Percentiles rank a stretch among this genome's conserved stretches.
phyloP scores from a whole-genome alignment of 2,797 vertebrate genomes.

The Brotula barbata region DNA sequence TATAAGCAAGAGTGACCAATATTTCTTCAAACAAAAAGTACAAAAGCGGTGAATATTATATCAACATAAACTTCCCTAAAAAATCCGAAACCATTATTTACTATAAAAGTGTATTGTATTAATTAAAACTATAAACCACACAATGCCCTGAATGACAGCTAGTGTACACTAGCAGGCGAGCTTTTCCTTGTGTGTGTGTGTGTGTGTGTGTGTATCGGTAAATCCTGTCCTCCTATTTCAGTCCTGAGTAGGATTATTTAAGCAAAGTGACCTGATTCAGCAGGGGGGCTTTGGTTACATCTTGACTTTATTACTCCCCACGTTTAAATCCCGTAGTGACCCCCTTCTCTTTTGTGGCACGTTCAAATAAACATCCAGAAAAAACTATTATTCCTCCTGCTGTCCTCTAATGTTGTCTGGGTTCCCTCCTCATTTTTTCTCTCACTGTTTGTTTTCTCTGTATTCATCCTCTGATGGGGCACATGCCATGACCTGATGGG shows the following conservation, averaged over 20 bases:
- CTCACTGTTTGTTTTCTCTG: constrained; percentile 64
- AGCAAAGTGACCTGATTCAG: constrained; percentile 57
- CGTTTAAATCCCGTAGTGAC: constrained; percentile 69
- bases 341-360: constrained; percentile 60
- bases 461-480: constrained; percentile 63
- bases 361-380: constrained; percentile 78
- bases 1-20: no score
- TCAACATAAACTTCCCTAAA: no score
- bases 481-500: constrained; percentile 56
- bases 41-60: no score
- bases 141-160: constrained; percentile 3
- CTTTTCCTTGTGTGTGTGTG: constrained; percentile 7
- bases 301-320: constrained; percentile 75
- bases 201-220: constrained; percentile 40
- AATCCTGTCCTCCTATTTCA: constrained; percentile 57
- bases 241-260: constrained; percentile 38
- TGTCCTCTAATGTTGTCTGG: constrained; percentile 60
- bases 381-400: constrained; percentile 70
- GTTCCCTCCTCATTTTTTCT: constrained; percentile 63
- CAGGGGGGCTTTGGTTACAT: constrained; percentile 72
- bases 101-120: constrained; percentile 16
- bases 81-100: no score
- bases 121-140: constrained; percentile 26
- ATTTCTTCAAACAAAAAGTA: no score
- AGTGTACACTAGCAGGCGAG: constrained; percentile 29